A percentile compares a stretch with the other conserved stretches of the same genome.
Conservation (phyloP, 2,797 vertebrate genomes). For the Poeciliopsis gracilis region DNA sequence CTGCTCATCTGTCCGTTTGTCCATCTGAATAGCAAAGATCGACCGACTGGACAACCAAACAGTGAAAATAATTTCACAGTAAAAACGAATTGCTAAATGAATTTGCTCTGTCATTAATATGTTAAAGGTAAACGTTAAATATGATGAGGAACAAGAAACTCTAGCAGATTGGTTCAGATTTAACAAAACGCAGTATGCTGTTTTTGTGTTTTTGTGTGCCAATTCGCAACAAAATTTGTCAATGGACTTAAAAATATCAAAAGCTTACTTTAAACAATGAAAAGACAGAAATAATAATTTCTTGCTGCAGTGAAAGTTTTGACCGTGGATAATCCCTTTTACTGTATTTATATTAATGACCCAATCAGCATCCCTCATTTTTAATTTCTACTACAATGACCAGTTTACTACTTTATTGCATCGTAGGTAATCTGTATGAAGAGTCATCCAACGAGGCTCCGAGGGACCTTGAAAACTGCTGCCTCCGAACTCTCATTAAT, state of each 20-base stretch:
- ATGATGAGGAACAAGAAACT: background rate
- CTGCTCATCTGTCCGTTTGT: background rate
- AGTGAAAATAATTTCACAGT: background rate
- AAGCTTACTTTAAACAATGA: background rate
- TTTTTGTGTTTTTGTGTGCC: background rate
- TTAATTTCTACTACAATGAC: conserved; percentile 49
- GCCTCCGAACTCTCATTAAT: conserved; percentile 47
- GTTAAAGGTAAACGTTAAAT: background rate
- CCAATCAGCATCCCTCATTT: conserved; percentile 18
- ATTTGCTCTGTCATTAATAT: background rate
- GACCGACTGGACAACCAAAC: background rate
- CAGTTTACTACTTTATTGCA: conserved; percentile 32
- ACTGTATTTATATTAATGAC: conserved; percentile 11
- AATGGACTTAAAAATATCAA: background rate
- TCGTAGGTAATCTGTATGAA: conserved; percentile 46
- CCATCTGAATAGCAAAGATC: background rate
- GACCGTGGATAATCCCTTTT: background rate
- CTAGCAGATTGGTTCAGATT: background rate
- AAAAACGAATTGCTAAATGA: background rate
- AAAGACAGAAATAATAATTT: background rate
- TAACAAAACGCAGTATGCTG: background rate
- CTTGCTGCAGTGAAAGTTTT: background rate
- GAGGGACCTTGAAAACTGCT: conserved; percentile 19
- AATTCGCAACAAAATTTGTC: background rate
- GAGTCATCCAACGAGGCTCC: conserved; percentile 36